Conservation (phyloP, 2,888 invertebrate species). For the Germaria angustata region DNA sequence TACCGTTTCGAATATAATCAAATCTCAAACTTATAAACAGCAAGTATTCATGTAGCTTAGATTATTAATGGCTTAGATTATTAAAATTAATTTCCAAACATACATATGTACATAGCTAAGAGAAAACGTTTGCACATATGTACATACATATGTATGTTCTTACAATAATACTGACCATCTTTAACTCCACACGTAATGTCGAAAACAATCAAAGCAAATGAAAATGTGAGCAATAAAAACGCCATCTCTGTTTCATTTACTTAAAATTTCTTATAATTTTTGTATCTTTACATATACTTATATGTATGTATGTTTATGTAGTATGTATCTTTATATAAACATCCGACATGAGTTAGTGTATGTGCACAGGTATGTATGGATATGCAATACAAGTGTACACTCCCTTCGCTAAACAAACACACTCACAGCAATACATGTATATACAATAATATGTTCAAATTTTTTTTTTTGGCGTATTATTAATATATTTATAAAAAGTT, state of each 20-base stretch:
- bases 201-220: conserved; percentile 41
- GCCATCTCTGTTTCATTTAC: conserved; percentile 48
- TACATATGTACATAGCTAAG: no score
- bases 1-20: no score
- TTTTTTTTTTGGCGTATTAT: neutral
- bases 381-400: conserved; percentile 25
- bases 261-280: neutral
- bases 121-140: no score
- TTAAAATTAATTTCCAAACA: no score
- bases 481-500: neutral
- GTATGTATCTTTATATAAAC: neutral
- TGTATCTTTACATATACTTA: neutral
- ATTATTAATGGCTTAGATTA: no score
- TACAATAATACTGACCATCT: conserved; percentile 53
- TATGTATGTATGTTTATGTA: neutral
- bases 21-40: no score
- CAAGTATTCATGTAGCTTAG: no score
- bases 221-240: conserved; percentile 48
- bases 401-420: conserved; percentile 23
- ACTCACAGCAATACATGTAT: neutral
- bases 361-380: neutral
- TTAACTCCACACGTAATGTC: conserved; percentile 47
- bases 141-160: neutral
- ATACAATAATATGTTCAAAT: neutral
- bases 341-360: neutral